Conservation (phyloP, 2,797 vertebrate genomes). For the Ctenosaura bakeri region DNA sequence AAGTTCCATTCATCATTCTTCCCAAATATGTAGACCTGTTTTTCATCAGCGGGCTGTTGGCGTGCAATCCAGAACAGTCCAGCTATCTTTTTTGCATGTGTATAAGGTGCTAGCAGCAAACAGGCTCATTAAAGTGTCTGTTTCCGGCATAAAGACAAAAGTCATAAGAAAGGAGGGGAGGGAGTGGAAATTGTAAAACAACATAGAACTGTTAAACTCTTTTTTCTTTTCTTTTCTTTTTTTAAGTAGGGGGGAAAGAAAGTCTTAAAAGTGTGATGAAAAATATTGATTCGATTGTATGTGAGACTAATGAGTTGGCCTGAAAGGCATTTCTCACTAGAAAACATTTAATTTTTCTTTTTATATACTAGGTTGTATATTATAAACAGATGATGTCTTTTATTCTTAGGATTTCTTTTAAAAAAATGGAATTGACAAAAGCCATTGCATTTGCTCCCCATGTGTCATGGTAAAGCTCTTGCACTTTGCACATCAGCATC, state of each 20-base stretch:
- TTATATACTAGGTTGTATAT: constrained; percentile 42
- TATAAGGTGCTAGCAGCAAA: constrained; percentile 56
- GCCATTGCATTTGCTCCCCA: background rate
- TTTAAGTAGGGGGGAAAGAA: constrained; percentile 68
- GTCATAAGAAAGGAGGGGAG: constrained; percentile 44
- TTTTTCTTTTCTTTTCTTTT: constrained; percentile 41
- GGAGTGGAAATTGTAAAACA: constrained; percentile 70
- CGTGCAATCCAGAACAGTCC: constrained; percentile 56
- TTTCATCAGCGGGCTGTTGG: constrained; percentile 61
- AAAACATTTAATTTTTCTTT: constrained; percentile 42
- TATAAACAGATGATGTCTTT: constrained; percentile 43
- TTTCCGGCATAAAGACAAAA: constrained; percentile 64
- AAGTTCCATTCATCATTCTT: constrained; percentile 68
- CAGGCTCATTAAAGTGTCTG: constrained; percentile 70
- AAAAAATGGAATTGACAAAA: constrained; percentile 42
- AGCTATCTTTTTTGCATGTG: constrained; percentile 68
- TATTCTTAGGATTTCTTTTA: constrained; percentile 31
- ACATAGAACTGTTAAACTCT: constrained; percentile 71
- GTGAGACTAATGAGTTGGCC: constrained; percentile 62
- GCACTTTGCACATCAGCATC: background rate
- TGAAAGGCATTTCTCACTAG: constrained; percentile 39
- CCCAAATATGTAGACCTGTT: constrained; percentile 52
- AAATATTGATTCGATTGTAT: constrained; percentile 73
- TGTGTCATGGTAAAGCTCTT: background rate
- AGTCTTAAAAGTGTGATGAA: constrained; percentile 62